These are phyloP conservation scores for Poeciliopsis occidentalis DNA, from an alignment of 2,113 vertebrate species.

Conservation along the genomic window DNA sequence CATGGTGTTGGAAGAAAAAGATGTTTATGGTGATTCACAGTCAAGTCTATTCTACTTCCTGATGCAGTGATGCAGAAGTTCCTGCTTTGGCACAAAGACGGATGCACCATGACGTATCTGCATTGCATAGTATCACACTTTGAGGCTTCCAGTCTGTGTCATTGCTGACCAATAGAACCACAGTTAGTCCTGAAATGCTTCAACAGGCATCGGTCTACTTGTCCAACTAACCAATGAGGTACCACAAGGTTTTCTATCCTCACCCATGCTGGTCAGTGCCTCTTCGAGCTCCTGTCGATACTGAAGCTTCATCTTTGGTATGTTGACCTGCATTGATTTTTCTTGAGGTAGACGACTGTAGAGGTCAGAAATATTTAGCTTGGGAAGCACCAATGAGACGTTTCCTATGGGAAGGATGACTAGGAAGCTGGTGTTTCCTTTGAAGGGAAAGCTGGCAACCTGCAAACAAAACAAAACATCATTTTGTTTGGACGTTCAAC, in stretches of 20 bases:
- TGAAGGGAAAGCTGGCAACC: conserved; percentile 91
- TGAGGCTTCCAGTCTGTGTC: background rate
- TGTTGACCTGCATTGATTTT: conserved; percentile 82
- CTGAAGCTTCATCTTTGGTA: conserved; percentile 88
- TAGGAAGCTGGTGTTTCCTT: conserved; percentile 88
- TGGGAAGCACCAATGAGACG: conserved; percentile 76
- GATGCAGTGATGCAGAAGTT: background rate
- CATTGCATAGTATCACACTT: background rate
- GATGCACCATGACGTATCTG: background rate
- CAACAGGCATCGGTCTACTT: background rate
- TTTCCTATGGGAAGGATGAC: conserved; percentile 84
- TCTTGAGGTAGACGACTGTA: conserved; percentile 79
- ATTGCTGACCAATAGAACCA: background rate
- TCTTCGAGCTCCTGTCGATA: conserved; percentile 84
- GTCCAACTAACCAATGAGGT: background rate
- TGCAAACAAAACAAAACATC: conserved; percentile 44
- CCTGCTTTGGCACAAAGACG: too few relatives aligned
- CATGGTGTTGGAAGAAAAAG: background rate
- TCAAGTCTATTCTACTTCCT: background rate
- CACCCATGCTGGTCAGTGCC: conserved; percentile 86
- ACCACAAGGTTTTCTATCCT: conserved; percentile 44
- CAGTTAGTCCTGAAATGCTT: background rate
- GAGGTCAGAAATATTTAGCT: conserved; percentile 80
- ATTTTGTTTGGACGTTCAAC: background rate
- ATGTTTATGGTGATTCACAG: background rate